Percentiles rank a stretch among this genome's conserved stretches.
Conservation (phyloP, 2,113 vertebrate genomes). For the Hystrix cristata region DNA sequence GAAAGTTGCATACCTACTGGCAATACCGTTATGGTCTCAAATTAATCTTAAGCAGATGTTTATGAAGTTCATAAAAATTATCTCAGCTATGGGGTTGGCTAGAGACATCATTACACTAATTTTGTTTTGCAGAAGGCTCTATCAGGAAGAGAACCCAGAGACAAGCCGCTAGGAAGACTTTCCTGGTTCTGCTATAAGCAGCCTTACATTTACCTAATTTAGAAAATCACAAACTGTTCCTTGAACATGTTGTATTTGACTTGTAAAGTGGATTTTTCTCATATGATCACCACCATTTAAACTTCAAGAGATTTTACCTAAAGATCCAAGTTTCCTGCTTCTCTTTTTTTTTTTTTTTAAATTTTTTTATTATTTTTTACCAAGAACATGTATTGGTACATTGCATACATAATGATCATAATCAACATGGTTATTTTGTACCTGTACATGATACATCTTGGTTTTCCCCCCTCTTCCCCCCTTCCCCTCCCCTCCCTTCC, state of each 20-base stretch:
- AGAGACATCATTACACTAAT: not conserved
- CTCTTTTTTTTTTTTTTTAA: no score
- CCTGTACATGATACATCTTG: no score
- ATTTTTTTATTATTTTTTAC: no score
- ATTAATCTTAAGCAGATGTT: conserved; percentile 13
- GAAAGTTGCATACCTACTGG: not conserved
- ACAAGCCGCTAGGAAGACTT: not conserved
- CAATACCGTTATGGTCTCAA: conserved; percentile 25
- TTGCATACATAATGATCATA: no score
- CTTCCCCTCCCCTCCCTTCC: no score
- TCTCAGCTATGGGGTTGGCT: not conserved
- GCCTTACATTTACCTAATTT: not conserved
- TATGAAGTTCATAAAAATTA: not conserved
- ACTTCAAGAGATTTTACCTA: conserved; percentile 17
- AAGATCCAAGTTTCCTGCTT: not conserved
- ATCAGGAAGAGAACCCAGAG: not conserved
- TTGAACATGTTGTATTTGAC: conserved; percentile 32
- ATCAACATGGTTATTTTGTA: no score
- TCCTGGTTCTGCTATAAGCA: not conserved
- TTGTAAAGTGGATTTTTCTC: not conserved
- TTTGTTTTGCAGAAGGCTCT: not conserved
- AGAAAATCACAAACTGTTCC: not conserved
- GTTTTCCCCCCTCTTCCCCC: no score
- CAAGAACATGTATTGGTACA: no score
- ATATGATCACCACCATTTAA: conserved; percentile 16